Evolutionary conservation across 2,888 invertebrate species (phyloP), one percentile per base, ranked within the genome.

Genomic region (Cephonodes hylas): DNA sequence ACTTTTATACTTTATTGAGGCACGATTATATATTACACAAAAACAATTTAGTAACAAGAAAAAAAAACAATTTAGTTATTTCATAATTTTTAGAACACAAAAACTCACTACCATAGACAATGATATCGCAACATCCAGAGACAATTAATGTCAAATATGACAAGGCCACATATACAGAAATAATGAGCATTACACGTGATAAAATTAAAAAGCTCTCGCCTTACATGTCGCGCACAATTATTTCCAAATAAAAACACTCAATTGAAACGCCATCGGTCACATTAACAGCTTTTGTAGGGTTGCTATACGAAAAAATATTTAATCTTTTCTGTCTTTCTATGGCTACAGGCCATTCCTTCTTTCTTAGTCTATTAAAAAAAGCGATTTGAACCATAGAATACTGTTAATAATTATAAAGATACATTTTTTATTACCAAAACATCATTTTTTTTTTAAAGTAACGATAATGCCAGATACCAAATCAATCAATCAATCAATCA

Each of bases 211-310:
- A 53, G 23, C 48, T 4, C 25, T 31, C 38, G 18, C 68, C 68
- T 64, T 63, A 68, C 60, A 62, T 42, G 63, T 58, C 59, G 48
- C 65, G 63, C 60, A 64, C 66, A 66, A 68, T 68, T 66, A 68
- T 64, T 61, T 62, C 64, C 63, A 62, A 65, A 66, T 65, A 60
- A 64, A 59, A 53, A 56, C 27, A 58, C 22, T 66, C 63, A 65
- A 69, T 69, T 62, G 58, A 63, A 64, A 60, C 53, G 53, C 60
- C 61, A 60, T 65, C 25, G 62, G 62, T 64, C 64, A 58, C 63
- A 42, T 13, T 60, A 63, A 62, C 59, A 56, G 15, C 44, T 38
- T 25, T 6, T 20, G 45, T 25, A 63, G 53, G 53, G 53, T 53
- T 53, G 31, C 18, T 18, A 53, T 1, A 18, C 4, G 27, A 2